Evolutionary conservation across 2,113 vertebrate genomes (phyloP), one percentile per base, ranked within the genome.

Genomic region (Tauraco erythrolophus): DNA sequence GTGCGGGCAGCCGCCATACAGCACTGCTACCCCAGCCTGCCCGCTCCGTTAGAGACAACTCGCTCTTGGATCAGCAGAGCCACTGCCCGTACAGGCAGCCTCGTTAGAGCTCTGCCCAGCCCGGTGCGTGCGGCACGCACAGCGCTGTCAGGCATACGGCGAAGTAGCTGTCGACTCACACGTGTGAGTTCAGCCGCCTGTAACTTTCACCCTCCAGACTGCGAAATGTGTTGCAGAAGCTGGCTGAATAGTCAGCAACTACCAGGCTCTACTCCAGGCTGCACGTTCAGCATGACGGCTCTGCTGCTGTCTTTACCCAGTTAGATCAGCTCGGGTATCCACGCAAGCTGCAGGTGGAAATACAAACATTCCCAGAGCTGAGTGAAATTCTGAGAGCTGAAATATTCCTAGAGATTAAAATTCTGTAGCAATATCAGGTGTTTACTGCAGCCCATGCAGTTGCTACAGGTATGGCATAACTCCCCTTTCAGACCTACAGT

Each of bases 191-290:
- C 60, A 70, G 61, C 31, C 10, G 7, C 46, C 37, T 15, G 46
- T 37, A 19, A 18, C 74, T 41, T 41, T 50, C 46, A 6, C 39
- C 45, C 50, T 35, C 35, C 76, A 30, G 62, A 4, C 39, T 27
- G 66, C 66, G 48, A 51, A 72, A n/a, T 7, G 37, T 21, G 57
- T 6, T 15, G 57, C 53, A 86, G 75, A 43, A 71, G 33, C 28
- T 43, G 43, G 6, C 1, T 11, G 53, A 77, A 33, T 17, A 4
- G 28, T 12, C 43, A 1, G 56, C 24, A 11, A 14, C 14, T 7
- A 25, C 2, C 35, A 18, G 28, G 66, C 41, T 46, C 58, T 35
- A 3, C 16, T 54, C 19, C 0, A 0, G 37, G 31, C 9, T 9
- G 9, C 0, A 10, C 4, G 69, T 3, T 54, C 61, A 23, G 79